Conservation (phyloP, 2,888 invertebrate species). For the Lacanobia oleracea region DNA sequence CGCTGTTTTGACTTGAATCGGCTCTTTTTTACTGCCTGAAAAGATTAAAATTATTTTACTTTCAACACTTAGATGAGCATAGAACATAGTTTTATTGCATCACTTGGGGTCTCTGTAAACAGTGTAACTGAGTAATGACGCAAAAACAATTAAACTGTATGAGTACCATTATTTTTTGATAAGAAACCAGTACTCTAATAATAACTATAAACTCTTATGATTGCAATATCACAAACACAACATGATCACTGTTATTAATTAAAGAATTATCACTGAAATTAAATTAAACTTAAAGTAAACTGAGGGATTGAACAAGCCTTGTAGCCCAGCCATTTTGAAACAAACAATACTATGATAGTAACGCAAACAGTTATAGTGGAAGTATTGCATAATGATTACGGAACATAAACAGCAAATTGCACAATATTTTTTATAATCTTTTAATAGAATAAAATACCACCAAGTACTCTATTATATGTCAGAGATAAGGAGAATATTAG, state of each 20-base stretch:
- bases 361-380: slow-evolving; percentile 40
- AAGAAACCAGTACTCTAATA: slow-evolving; percentile 11
- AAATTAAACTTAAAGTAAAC: slow-evolving; percentile 21
- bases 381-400: slow-evolving; percentile 55
- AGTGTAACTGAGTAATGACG: neutral
- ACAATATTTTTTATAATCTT: slow-evolving; percentile 42
- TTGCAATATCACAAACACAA: slow-evolving; percentile 11
- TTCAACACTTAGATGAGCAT: slow-evolving; percentile 22
- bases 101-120: slow-evolving; percentile 35
- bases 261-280: slow-evolving; percentile 25
- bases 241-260: slow-evolving; percentile 30
- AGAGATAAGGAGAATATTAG: slow-evolving; percentile 18
- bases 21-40: slow-evolving; percentile 95
- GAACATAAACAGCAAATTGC: slow-evolving; percentile 40
- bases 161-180: slow-evolving; percentile 40
- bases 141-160: slow-evolving; percentile 5
- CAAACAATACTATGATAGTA: slow-evolving; percentile 36
- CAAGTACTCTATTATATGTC: neutral
- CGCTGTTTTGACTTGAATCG: slow-evolving; percentile 94
- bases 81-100: slow-evolving; percentile 18
- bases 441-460: slow-evolving; percentile 12
- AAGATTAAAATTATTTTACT: slow-evolving; percentile 40
- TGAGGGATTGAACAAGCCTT: slow-evolving; percentile 19
- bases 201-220: slow-evolving; percentile 1
- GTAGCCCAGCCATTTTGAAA: slow-evolving; percentile 46